A percentile compares a stretch with the other conserved stretches of the same genome.
Conservation (phyloP, 2,888 invertebrate species). For the Ischnura elegans region DNA sequence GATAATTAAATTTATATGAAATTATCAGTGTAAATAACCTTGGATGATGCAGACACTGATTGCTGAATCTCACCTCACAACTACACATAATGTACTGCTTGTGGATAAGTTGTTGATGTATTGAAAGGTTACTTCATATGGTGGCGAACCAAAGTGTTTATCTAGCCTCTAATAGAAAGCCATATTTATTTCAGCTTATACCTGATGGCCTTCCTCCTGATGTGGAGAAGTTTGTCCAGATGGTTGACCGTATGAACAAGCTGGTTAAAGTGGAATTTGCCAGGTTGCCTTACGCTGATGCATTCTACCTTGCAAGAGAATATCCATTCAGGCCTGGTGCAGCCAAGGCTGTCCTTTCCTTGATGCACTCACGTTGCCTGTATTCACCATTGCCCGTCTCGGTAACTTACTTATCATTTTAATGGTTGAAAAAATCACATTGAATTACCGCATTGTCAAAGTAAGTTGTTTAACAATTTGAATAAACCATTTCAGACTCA, state of each 20-base stretch:
- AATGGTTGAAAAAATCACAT: not conserved
- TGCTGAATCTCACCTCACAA: no score
- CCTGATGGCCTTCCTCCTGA: conserved; percentile 71
- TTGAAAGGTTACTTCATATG: no score
- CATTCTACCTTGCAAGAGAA: conserved; percentile 82
- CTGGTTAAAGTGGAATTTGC: conserved; percentile 78
- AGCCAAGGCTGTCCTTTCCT: conserved; percentile 85
- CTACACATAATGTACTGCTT: no score
- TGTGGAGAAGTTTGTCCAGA: conserved; percentile 72
- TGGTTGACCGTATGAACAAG: conserved; percentile 77
- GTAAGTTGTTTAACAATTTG: not conserved
- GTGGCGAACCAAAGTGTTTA: not conserved
- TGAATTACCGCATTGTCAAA: not conserved
- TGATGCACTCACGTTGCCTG: conserved; percentile 83
- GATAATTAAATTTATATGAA: no score
- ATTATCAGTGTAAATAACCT: no score
- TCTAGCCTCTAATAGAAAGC: not conserved
- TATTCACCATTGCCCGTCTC: conserved; percentile 79
- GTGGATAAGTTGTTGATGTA: no score
- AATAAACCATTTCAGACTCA: conserved; percentile 32
- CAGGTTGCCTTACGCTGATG: conserved; percentile 77
- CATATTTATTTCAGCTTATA: not conserved
- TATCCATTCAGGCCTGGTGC: conserved; percentile 90
- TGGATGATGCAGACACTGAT: no score
- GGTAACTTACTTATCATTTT: conserved; percentile 77